These are phyloP conservation scores for Ispidina picta DNA, from an alignment of 2,797 vertebrate genomes.

Conservation along the genomic window DNA sequence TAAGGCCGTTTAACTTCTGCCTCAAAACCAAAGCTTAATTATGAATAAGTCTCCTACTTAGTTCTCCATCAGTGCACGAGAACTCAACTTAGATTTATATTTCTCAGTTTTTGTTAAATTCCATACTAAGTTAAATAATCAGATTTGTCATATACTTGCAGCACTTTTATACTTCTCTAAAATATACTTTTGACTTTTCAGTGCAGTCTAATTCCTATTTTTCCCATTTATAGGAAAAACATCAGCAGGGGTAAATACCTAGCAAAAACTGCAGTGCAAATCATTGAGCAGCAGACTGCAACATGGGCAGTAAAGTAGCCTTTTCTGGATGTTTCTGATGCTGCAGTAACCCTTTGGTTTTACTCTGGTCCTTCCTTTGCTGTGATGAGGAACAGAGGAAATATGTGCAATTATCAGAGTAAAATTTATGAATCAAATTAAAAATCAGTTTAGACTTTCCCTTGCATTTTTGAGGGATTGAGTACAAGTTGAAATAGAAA, in stretches of 20 bases:
- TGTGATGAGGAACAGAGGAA: neutral
- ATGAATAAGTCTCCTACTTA: constrained; percentile 24
- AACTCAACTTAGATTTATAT: constrained; percentile 13
- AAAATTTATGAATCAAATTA: constrained; percentile 11
- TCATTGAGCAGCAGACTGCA: neutral
- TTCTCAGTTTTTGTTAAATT: neutral
- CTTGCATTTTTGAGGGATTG: neutral
- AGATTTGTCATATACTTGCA: neutral
- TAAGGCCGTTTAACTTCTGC: neutral
- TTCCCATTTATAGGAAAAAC: constrained; percentile 15
- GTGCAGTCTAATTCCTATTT: neutral
- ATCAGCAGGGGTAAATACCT: neutral
- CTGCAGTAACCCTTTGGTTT: constrained; percentile 42
- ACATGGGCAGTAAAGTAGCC: neutral
- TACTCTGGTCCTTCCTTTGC: neutral
- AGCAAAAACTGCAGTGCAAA: constrained; percentile 1
- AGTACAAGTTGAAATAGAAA: neutral
- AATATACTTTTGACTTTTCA: neutral
- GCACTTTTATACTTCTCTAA: neutral
- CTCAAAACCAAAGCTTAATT: constrained; percentile 2
- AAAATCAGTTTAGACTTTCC: neutral
- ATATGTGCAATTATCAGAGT: neutral
- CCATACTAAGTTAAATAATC: constrained; percentile 31
- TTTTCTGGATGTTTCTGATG: neutral
- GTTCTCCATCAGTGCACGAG: neutral